Evolutionary conservation across 2,888 invertebrate genomes (phyloP), one percentile per base, ranked within the genome.

Genomic region (Schizotus pectinicornis): DNA sequence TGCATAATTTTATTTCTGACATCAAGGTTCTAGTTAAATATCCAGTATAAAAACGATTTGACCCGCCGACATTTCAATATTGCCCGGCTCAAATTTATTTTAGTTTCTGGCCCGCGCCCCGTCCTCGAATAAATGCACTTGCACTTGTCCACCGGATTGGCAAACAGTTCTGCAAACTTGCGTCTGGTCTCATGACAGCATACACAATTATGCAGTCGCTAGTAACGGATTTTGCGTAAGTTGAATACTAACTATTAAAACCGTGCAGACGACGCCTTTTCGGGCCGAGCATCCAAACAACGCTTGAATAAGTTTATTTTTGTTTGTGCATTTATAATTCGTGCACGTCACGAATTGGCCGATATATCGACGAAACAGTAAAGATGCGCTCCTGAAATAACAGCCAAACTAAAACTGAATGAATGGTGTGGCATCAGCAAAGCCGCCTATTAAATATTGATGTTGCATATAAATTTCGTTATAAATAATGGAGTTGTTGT

Each of bases 191-290:
- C 22, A 22, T 2, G 22, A 22, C 39, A 39, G 45, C 31, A 50
- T 48, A 37, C 41, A 43, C 54, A 55, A 47, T 53, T 57, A 45
- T 37, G 46, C 45, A 56, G 35, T 37, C 39, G 53, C 50, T 34
- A 42, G 45, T 62, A 62, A 61, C 61, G 62, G 61, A 59, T 55
- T 58, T 51, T 12, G 49, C 61, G 56, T 56, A 55, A 57, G 35
- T 41, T 42, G 61, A 56, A 61, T 63, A 64, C 53, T n/a, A 58
- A 60, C 22, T 22, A 60, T 30, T 6, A 43, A 22, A 11, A 45
- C 9, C 33, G 13, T 45, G 33, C 30, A 6, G 30, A 12, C 32
- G 31, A 7, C 43, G 34, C 7, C 11, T 38, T 7, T 38, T 38
- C 11, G 7, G 36, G 11, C 3, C n/a, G 7, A 7, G 7, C 2